Base-by-base conservation (phyloP, 2,113 vertebrate genomes). In the Hiodon alosoides region DNA sequence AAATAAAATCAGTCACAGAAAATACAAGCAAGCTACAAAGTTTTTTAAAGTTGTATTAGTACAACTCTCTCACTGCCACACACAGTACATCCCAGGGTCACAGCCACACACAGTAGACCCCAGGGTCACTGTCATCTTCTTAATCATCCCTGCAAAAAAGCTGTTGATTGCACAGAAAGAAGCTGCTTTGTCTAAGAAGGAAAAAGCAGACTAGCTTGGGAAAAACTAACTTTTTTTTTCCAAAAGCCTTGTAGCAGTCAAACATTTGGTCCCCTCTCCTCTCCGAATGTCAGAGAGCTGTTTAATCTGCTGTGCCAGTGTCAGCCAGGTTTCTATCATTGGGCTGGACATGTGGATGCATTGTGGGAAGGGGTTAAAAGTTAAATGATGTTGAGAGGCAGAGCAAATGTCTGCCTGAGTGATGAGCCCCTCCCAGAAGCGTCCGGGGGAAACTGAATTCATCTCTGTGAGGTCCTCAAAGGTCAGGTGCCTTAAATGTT, bases 311-410 rank as follows among this genome's bases (percentile, higher is more conserved):
- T 13, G 31, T 46, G 62, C 47, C 54, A 57, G 7, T 59, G 65
- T 5, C 48, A 59, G 48, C 46, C 10, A 54, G 3, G 55, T 4
- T 7, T 14, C 64, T 2, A 5, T 31, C 31, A 31, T 31, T 2
- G n/a, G 53, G 3, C 7, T 50, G 7, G 55, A 58, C 31, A 5
- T 65, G 13, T 6, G 13, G n/a, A 7, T 67, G 54, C 13, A n/a
- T 58, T 54, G 54, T 66, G 67, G 11, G 10, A 13, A 7, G 14
- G 5, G 74, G 70, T 73, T 57, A 76, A 65, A 68, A 74, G 69
- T 76, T 55, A 69, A 76, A 67, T 64, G 65, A 65, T 11, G 57
- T 68, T 71, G 4, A 48, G 55, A 61, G 50, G 46, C 64, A 11
- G 13, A 31, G 16, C 13, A 48, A 65, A 58, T 54, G n/a, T 9